phyloP scores from a whole-genome alignment of 92 coral and sea anemone species.

The Palythoa heliodiscus region DNA sequence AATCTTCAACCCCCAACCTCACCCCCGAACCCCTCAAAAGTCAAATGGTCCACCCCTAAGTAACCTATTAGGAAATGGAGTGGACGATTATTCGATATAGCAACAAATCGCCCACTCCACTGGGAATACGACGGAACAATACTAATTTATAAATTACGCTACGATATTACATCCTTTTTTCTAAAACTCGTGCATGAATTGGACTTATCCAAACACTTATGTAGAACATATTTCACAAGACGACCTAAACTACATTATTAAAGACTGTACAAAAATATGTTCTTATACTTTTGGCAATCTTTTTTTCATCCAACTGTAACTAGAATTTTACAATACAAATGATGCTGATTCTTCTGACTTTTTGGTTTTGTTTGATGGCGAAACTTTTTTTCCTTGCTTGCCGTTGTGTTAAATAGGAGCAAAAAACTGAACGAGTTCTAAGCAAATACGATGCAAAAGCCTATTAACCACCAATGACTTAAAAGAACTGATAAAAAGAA shows the following conservation, averaged over 20 bases:
- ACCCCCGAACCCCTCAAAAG: too few relatives aligned
- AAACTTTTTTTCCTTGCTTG: not conserved
- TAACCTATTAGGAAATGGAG: too few relatives aligned
- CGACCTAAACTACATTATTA: not conserved
- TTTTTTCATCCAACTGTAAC: not conserved
- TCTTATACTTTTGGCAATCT: conserved; percentile 18
- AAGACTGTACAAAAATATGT: conserved; percentile 34
- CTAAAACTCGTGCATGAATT: too few relatives aligned
- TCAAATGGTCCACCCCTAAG: too few relatives aligned
- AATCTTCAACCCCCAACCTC: too few relatives aligned
- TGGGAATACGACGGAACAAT: too few relatives aligned
- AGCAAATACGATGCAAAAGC: not conserved
- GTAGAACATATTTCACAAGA: not conserved
- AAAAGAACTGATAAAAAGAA: not conserved
- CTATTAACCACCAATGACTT: not conserved
- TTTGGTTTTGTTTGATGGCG: not conserved
- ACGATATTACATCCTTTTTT: too few relatives aligned
- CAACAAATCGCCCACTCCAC: too few relatives aligned
- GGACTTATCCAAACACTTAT: too few relatives aligned
- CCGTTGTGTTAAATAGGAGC: not conserved
- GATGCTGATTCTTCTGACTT: not conserved
- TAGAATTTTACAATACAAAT: not conserved
- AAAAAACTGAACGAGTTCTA: not conserved
- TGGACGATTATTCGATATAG: too few relatives aligned
- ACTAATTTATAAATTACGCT: too few relatives aligned